Conservation (phyloP, 2,113 vertebrate species). For the Crotalus helleri region DNA sequence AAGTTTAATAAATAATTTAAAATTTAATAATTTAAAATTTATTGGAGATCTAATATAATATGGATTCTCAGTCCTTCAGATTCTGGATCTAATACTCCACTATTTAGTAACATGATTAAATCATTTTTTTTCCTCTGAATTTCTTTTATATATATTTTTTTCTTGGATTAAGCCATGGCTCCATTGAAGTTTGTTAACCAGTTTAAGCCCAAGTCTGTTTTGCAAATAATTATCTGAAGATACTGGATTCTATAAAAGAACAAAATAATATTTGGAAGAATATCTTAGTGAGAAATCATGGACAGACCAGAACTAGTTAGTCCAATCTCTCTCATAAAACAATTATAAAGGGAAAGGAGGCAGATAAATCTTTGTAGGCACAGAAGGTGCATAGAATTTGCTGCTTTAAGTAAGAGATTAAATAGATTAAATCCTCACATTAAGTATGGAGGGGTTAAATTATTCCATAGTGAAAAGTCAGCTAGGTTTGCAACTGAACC, state of each 20-base stretch:
- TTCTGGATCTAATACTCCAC: background rate
- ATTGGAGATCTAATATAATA: background rate
- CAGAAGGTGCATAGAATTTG: background rate
- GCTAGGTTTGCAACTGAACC: background rate
- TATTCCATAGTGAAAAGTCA: background rate
- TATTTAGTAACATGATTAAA: background rate
- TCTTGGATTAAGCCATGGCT: background rate
- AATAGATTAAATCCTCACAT: background rate
- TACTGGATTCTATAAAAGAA: background rate
- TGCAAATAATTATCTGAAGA: background rate
- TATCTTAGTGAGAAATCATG: background rate
- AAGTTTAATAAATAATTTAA: background rate
- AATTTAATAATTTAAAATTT: no score
- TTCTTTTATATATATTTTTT: background rate
- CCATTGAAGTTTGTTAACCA: background rate
- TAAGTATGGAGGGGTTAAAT: background rate
- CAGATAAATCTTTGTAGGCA: background rate
- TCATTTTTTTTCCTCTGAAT: background rate
- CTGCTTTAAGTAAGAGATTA: background rate
- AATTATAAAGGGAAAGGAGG: background rate
- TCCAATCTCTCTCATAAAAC: background rate
- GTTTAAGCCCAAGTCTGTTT: background rate
- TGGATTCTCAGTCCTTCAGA: background rate
- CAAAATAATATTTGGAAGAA: background rate
- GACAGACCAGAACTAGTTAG: background rate